Percentiles rank a stretch among this genome's conserved stretches.
Evolutionary conservation across 92 coral and sea anemone species (phyloP).

Genomic region (Zoanthus gigantus): DNA sequence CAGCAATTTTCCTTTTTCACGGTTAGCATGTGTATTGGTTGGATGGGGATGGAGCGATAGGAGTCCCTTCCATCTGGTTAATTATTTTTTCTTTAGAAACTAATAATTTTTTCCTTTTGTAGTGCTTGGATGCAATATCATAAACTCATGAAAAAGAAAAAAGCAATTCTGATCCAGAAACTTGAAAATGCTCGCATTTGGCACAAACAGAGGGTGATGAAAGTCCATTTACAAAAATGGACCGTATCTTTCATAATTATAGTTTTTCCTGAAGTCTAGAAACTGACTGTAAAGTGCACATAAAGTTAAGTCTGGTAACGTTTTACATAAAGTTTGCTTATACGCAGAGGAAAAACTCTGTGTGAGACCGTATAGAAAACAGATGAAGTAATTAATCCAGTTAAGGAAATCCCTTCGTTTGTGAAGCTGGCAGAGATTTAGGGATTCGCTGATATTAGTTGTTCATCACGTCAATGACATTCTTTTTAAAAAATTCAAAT

Average conservation of each 20-base stretch:
- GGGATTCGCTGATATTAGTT: no score
- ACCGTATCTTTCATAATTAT: conserved; percentile 76
- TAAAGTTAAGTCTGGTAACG: neutral
- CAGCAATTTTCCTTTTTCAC: no score
- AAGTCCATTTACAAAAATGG: conserved; percentile 64
- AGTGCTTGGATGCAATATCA: conserved; percentile 95
- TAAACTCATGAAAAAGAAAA: conserved; percentile 79
- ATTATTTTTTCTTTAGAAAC: no score
- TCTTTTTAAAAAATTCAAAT: no score
- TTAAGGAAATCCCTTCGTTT: no score
- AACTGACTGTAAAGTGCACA: neutral
- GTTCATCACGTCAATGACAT: no score
- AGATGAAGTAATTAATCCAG: no score
- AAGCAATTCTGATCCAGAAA: conserved; percentile 65
- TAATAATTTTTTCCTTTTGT: neutral
- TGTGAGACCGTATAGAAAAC: no score
- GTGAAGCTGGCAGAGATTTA: no score
- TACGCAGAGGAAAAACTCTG: neutral
- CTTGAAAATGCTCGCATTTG: conserved; percentile 79
- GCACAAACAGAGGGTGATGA: conserved; percentile 72
- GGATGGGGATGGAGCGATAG: no score
- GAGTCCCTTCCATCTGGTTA: no score
- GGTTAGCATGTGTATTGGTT: no score
- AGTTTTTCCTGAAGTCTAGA: neutral
- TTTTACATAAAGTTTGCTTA: neutral